Evolutionary conservation across 2,797 vertebrate species (phyloP), one percentile per base, ranked within the genome.

Genomic region (Urophycis tenuis): DNA sequence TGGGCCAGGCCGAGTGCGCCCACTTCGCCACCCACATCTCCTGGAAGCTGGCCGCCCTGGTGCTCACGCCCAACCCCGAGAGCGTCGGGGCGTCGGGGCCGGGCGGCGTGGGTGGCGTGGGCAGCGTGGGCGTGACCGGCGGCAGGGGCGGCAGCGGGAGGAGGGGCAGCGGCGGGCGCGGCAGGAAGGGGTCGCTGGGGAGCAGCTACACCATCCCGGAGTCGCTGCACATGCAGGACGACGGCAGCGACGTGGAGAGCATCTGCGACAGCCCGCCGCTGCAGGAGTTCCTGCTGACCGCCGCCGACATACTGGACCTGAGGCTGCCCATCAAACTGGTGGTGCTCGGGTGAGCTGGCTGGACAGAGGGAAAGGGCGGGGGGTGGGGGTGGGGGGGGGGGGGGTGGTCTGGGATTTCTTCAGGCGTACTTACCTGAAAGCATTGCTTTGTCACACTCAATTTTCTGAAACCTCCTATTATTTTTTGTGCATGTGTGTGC

Each of bases 11-110:
- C 0, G 98, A 99, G 83, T 99, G 98, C 0, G 95, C 96, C 49
- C 98, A 99, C 90, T 99, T 99, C 6, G 97, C 96, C 82, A 99
- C 97, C 11, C 98, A 99, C 71, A 93, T 99, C 87, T 99, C 98
- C 73, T 99, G 98, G 98, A 99, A 99, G 77, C 86, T 99, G 72
- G 94, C 98, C 0, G 96, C 98, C 77, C 83, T 99, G 84, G 96
- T 99, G 84, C 94, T 99, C 79, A 96, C 96, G 0, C 98, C 98
- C 53, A 95, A 94, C 75, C 86, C 90, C 0, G 98, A 99, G 78
- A 15, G 81, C 1, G n/a, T n/a, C n/a, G 86, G 82, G 19, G 81
- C 87, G 1, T 88, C 90, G 33, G 91, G 89, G 11, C 83, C 88
- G 0, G 85, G 84, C 11, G 83, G 83, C 19, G 87, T 73, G 0